Percentiles rank a stretch among this genome's conserved stretches.
Conservation (phyloP, 2,113 vertebrate genomes). For the Lichenostomus cassidix region DNA sequence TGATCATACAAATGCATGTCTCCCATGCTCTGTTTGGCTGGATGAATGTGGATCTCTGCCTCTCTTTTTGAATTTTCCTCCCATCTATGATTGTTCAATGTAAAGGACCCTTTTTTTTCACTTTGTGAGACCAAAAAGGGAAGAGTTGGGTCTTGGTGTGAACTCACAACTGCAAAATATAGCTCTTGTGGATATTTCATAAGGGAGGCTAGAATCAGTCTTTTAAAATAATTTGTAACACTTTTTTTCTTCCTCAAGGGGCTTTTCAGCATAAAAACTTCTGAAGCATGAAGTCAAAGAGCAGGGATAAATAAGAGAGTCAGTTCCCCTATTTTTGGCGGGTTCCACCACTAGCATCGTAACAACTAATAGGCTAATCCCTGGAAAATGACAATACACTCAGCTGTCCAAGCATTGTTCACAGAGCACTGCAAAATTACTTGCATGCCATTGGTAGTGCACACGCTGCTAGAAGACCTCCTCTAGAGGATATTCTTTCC, state of each 20-base stretch:
- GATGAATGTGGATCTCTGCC: not conserved
- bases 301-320: not conserved
- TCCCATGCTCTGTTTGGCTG: not conserved
- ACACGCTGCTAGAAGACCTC: not conserved
- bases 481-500: not conserved
- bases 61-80: not conserved
- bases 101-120: not conserved
- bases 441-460: not conserved
- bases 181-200: not conserved
- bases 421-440: not conserved
- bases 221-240: not conserved
- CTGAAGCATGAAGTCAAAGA: not conserved
- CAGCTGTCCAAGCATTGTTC: not conserved
- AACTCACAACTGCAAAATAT: not conserved
- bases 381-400: not conserved
- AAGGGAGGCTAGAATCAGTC: not conserved
- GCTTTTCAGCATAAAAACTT: not conserved
- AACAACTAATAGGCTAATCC: not conserved
- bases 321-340: not conserved
- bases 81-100: not conserved
- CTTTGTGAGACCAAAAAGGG: not conserved
- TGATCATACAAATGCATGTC: not conserved
- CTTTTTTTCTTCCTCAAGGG: not conserved
- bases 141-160: not conserved
- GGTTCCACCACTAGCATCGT: not conserved